Evolutionary conservation across 1,140 invertebrate genomes (phyloP), one percentile per base, ranked within the genome.

Genomic region (Arctopsyche grandis): DNA sequence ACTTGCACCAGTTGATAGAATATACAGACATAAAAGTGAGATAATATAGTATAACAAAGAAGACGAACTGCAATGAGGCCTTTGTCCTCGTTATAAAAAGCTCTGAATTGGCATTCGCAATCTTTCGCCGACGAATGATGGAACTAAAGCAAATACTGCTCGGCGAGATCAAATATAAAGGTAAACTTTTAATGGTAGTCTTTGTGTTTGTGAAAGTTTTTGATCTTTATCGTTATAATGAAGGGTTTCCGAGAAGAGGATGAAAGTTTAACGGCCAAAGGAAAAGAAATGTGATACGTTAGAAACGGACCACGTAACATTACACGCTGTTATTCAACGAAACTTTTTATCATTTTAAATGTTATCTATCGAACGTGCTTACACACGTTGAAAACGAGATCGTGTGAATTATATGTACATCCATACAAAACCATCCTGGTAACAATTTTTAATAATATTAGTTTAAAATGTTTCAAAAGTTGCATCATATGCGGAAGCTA

Each of bases 211-310:
- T 29, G 60, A 46, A 71, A 71, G 29, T 71, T 71, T 46, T 48
- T 46, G 69, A 71, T 71, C 69, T 71, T 71, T 71, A 71, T 71
- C 69, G 69, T 71, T 46, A 48, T 71, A 71, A 71, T 71, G 69
- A 71, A 46, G 69, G 38, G 69, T 71, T 71, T 71, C n/a, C 29
- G 29, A 19, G 38, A 22, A 71, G 43, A 71, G 16, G 60, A 21
- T 22, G 24, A 66, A 66, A 66, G 60, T 66, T 26, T 5, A 19
- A 71, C 24, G 66, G 9, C 63, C 10, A 22, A 12, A 66, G 14
- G 9, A 66, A 26, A 66, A 66, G 63, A 66, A 24, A 29, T 29
- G 63, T 66, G 63, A 66, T 66, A 66, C 63, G 63, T 66, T 66
- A 12, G 10, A 10, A 60, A 52, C 48, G 12, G 58, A 60, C 58